Percentiles rank a stretch among this genome's conserved stretches.
Conservation (phyloP, 2,113 vertebrate genomes). For the Callorhinus ursinus region DNA sequence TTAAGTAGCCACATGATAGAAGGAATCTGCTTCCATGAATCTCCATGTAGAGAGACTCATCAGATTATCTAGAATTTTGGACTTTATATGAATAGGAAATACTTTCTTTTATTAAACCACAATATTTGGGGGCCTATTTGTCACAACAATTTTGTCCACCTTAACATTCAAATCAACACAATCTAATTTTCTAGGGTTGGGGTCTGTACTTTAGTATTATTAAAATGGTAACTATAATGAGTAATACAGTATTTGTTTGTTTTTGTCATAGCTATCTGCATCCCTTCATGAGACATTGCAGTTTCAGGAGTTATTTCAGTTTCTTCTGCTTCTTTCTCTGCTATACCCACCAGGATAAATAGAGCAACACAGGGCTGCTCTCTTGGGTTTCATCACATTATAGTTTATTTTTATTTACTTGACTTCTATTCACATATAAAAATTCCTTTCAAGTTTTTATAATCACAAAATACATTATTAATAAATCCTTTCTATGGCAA, state of each 20-base stretch:
- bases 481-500: not conserved
- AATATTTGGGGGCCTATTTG: not conserved
- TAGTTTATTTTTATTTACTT: not conserved
- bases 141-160: not conserved
- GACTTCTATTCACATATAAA: not conserved
- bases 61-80: not conserved
- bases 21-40: not conserved
- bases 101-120: not conserved
- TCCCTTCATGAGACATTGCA: not conserved
- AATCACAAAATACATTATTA: not conserved
- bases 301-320: not conserved
- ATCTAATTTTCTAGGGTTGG: not conserved
- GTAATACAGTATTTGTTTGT: not conserved
- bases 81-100: not conserved
- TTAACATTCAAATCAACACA: not conserved
- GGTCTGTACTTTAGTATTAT: not conserved
- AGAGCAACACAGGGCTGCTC: not conserved
- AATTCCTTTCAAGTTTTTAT: not conserved
- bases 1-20: no score
- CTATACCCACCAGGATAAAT: not conserved
- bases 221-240: not conserved
- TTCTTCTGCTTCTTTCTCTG: not conserved
- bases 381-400: not conserved
- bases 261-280: not conserved
- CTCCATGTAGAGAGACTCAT: not conserved